phyloP scores from a whole-genome alignment of 92 coral and sea anemone species.

The Bergia sp. region DNA sequence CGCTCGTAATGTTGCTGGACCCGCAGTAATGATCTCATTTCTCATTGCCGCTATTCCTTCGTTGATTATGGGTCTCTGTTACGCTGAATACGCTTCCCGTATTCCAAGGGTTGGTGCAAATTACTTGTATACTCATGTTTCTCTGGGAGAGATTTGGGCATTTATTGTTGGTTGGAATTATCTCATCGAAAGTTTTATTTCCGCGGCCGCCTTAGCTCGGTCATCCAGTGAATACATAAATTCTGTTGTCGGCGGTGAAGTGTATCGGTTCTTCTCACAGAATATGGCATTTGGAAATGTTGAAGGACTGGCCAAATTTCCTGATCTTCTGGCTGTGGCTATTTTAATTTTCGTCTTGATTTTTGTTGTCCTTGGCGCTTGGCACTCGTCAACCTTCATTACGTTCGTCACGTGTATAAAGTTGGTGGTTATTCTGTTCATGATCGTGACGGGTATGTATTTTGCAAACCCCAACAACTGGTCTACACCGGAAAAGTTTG shows the following conservation, averaged over 20 bases:
- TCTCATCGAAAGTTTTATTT: slow-evolving; percentile 44
- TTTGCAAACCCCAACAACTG: slow-evolving; percentile 61
- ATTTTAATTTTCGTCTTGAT: slow-evolving; percentile 54
- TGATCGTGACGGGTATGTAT: slow-evolving; percentile 60
- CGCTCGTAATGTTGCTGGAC: slow-evolving; percentile 53
- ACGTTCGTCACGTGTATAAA: slow-evolving; percentile 57
- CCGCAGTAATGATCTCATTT: slow-evolving; percentile 58
- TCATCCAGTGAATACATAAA: slow-evolving; percentile 67
- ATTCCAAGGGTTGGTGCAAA: slow-evolving; percentile 66
- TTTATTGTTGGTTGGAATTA: slow-evolving; percentile 72
- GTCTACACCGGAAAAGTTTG: slow-evolving; percentile 78
- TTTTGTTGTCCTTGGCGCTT: slow-evolving; percentile 62
- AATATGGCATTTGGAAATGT: slow-evolving; percentile 41
- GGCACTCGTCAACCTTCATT: slow-evolving; percentile 60
- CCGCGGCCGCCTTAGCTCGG: slow-evolving; percentile 51
- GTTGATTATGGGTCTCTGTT: slow-evolving; percentile 56
- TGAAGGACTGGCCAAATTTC: slow-evolving; percentile 59
- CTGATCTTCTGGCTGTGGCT: slow-evolving; percentile 70
- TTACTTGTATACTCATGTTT: slow-evolving; percentile 61
- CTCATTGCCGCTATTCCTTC: slow-evolving; percentile 52
- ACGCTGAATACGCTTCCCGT: slow-evolving; percentile 74
- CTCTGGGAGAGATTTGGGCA: slow-evolving; percentile 74
- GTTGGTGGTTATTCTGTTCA: slow-evolving; percentile 59
- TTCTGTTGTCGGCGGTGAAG: slow-evolving; percentile 38
- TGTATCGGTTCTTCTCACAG: slow-evolving; percentile 14